Evolutionary conservation across 2,797 vertebrate genomes (phyloP).

Genomic region (Sebastes paucispinis): DNA sequence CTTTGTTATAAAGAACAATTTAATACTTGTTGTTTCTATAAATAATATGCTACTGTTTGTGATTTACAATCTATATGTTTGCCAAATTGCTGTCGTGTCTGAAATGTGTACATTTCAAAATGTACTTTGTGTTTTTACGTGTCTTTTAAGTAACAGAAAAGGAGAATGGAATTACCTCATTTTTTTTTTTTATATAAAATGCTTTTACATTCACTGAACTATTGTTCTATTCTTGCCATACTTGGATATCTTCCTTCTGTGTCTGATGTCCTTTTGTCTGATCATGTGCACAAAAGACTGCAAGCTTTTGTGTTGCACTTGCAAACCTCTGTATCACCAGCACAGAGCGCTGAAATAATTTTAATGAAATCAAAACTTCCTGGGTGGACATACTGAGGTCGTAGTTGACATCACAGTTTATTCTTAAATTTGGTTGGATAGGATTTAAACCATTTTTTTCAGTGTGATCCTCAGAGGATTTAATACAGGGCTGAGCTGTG

Average conservation of each 20-base stretch:
- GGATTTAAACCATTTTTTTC: not conserved
- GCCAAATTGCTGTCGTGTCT: conserved; percentile 45
- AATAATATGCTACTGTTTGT: conserved; percentile 45
- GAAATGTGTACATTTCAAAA: conserved; percentile 45
- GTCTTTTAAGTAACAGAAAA: conserved; percentile 42
- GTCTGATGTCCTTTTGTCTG: not conserved
- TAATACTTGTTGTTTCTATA: conserved; percentile 28
- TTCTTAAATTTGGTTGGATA: not conserved
- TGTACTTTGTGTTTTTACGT: conserved; percentile 38
- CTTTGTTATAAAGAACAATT: conserved; percentile 23
- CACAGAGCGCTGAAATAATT: conserved; percentile 47
- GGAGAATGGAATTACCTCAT: conserved; percentile 59
- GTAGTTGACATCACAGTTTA: not conserved
- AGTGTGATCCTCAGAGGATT: not conserved
- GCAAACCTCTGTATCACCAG: conserved; percentile 35
- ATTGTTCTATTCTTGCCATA: not conserved
- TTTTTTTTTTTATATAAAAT: conserved; percentile 55
- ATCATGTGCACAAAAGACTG: not conserved
- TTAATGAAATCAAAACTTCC: not conserved
- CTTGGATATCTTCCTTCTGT: not conserved
- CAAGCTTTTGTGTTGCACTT: conserved; percentile 1
- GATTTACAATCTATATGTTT: conserved; percentile 46
- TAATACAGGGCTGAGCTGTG: not conserved
- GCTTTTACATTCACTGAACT: conserved; percentile 37
- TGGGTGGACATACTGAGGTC: not conserved